A percentile compares a stretch with the other conserved stretches of the same genome.
Conservation (phyloP, 2,797 vertebrate species). For the Aratinga solstitialis region DNA sequence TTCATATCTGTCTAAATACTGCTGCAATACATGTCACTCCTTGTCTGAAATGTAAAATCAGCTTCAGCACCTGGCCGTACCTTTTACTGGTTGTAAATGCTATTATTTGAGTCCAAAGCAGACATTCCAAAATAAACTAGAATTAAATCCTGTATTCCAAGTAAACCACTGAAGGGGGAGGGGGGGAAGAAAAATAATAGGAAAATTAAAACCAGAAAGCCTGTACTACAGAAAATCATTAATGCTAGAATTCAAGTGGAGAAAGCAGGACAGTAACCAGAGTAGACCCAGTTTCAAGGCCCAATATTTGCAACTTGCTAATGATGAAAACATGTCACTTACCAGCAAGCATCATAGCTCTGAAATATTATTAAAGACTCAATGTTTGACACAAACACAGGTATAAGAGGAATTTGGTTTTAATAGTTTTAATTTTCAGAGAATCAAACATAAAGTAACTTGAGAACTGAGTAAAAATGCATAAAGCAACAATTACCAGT, state of each 20-base stretch:
- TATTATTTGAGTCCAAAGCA: not conserved
- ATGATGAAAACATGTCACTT: not conserved
- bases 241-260: conserved; percentile 3
- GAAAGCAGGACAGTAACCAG: conserved; percentile 30
- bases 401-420: not conserved
- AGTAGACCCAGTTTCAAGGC: conserved; percentile 7
- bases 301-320: not conserved
- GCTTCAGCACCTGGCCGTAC: not conserved
- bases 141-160: not conserved
- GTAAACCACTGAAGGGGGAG: not conserved
- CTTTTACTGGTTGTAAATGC: not conserved
- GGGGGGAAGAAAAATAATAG: fast-evolving
- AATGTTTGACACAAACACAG: not conserved
- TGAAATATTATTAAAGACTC: not conserved
- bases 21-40: not conserved
- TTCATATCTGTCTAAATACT: not conserved
- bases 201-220: not conserved
- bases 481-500: not conserved
- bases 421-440: not conserved
- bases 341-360: not conserved
- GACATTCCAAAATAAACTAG: not conserved
- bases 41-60: not conserved
- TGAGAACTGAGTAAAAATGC: not conserved
- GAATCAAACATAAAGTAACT: not conserved
- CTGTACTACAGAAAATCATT: not conserved